A percentile compares a stretch with the other conserved stretches of the same genome.
These are phyloP conservation scores for Phenganax marumi DNA, from an alignment of 92 coral and sea anemone species.

Conservation along the genomic window DNA sequence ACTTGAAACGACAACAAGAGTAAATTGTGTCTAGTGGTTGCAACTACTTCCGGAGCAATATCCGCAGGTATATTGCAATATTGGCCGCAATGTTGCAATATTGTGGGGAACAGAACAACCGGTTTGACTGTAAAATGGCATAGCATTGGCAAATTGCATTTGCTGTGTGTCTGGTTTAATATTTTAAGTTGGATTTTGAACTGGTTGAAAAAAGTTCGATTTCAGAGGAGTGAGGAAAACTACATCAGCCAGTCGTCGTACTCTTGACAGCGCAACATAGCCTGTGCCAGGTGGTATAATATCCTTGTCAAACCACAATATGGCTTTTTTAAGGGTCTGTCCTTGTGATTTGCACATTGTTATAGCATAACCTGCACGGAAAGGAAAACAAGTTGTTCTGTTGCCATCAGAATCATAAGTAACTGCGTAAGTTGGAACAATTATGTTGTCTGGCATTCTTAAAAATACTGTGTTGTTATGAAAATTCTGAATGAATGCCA, in stretches of 20 bases:
- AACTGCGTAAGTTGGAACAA: not conserved
- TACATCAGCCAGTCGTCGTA: not conserved
- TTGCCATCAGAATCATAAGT: not conserved
- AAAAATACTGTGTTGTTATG: not conserved
- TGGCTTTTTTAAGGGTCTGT: not conserved
- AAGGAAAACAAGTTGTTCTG: not conserved
- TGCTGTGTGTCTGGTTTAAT: too few relatives aligned
- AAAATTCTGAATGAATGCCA: not conserved
- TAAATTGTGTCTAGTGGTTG: too few relatives aligned
- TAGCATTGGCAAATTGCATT: too few relatives aligned
- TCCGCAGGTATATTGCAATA: too few relatives aligned
- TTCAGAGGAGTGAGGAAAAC: not conserved
- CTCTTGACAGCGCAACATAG: not conserved
- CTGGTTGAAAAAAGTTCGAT: not conserved
- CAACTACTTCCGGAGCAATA: too few relatives aligned
- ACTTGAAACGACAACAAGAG: too few relatives aligned
- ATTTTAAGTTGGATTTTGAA: too few relatives aligned
- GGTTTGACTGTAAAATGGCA: too few relatives aligned
- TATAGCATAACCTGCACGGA: not conserved
- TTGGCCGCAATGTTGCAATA: too few relatives aligned
- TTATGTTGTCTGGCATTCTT: not conserved
- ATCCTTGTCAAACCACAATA: not conserved
- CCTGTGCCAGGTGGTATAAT: not conserved
- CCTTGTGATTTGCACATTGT: conserved; percentile 7
- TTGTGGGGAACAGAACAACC: too few relatives aligned